Evolutionary conservation across 2,888 invertebrate genomes (phyloP), one percentile per base, ranked within the genome.

Genomic region (Callyntrura guangdongensis): DNA sequence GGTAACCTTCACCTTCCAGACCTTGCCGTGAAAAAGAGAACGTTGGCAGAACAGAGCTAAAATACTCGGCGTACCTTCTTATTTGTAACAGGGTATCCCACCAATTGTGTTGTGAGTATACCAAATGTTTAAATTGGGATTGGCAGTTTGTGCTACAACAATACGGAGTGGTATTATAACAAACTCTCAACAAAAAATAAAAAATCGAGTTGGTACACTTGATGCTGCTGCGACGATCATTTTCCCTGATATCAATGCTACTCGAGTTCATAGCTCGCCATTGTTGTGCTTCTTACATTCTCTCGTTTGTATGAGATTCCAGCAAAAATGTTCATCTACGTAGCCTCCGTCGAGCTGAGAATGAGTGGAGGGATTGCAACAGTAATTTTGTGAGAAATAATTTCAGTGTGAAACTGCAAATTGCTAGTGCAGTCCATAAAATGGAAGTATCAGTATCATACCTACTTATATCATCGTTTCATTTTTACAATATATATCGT

Each of bases 1-100:
- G 53, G n/a, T 9, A 45, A 12, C 81, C 81, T 81, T 81, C 81
- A 81, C 81, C 81, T 81, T 81, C 81, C 59, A 81, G 81, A 81
- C 81, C 81, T 45, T n/a, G 45, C 56, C 79, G 14, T 79, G 5
- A 77, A n/a, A 27, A 56, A 25, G 9, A 12, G 17, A 12, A n/a
- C n/a, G n/a, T n/a, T n/a, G n/a, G n/a, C n/a, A n/a, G 8, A n/a
- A 17, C 20, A 17, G 17, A 61, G 61, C 61, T n/a, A n/a, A n/a
- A n/a, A n/a, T n/a, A n/a, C n/a, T n/a, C n/a, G n/a, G n/a, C n/a
- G n/a, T n/a, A n/a, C n/a, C n/a, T n/a, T n/a, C 36, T 36, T 61
- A 14, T 8, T 9, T n/a, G 17, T 27, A 72, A 45, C 17, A 45
- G 49, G 36, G 36, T 36, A 36, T 2, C 36, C 36, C 36, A 36